Evolutionary conservation across 1,140 invertebrate genomes (phyloP).

Genomic region (Melanaphis sacchari): DNA sequence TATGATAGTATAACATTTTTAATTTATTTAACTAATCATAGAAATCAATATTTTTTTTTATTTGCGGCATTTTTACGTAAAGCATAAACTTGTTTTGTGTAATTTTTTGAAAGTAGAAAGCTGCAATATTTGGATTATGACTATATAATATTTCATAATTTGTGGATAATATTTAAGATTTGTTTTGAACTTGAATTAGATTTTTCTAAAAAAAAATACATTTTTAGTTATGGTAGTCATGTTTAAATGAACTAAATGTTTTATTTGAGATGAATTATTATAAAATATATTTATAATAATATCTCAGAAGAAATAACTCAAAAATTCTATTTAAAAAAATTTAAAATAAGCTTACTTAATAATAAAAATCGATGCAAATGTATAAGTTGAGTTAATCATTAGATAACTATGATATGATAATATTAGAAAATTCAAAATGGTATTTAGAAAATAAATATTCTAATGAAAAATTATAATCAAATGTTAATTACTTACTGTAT

Average conservation of each 20-base stretch:
- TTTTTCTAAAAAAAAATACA: not conserved
- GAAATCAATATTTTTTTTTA: too few relatives aligned
- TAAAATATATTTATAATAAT: not conserved
- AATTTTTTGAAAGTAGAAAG: too few relatives aligned
- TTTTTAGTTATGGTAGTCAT: not conserved
- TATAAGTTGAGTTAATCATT: too few relatives aligned
- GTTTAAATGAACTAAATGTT: not conserved
- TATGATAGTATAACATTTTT: not conserved
- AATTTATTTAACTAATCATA: not conserved
- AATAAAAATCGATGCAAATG: not conserved
- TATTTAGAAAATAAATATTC: not conserved
- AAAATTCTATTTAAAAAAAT: not conserved
- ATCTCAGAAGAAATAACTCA: not conserved
- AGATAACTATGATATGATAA: not conserved
- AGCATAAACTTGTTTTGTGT: too few relatives aligned
- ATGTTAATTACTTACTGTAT: too few relatives aligned
- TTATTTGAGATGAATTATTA: not conserved
- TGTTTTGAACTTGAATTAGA: not conserved
- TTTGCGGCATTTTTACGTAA: too few relatives aligned
- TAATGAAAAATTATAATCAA: too few relatives aligned
- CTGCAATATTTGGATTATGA: too few relatives aligned
- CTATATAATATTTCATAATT: too few relatives aligned
- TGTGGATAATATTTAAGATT: not conserved
- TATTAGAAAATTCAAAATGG: not conserved
- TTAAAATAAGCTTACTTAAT: not conserved